Conservation (phyloP, 1,140 invertebrate species). For the Nomia melanderi region DNA sequence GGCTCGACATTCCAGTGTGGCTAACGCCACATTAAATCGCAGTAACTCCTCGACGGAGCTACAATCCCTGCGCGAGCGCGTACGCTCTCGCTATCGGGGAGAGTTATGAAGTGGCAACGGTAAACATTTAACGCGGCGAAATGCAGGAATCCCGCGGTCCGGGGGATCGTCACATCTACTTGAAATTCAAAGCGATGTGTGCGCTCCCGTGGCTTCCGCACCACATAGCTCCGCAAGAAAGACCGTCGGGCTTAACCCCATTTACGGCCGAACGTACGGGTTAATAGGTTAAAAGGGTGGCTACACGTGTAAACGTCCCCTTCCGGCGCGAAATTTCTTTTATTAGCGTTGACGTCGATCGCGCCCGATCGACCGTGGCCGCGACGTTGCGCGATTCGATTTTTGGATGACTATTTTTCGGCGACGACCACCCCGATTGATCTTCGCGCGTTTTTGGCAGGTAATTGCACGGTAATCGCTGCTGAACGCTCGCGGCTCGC, state of each 20-base stretch:
- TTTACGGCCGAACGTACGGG: conserved; percentile 51
- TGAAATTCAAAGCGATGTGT: conserved; percentile 59
- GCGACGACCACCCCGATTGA: no score
- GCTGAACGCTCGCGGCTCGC: not conserved
- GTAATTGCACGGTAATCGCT: not conserved
- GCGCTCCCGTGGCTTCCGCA: conserved; percentile 14
- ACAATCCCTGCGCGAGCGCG: not conserved
- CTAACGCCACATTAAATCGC: no score
- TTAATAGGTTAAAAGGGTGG: conserved; percentile 64
- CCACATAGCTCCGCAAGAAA: conserved; percentile 10
- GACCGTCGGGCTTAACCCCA: conserved; percentile 46
- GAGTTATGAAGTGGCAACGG: conserved; percentile 45
- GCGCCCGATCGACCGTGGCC: not conserved
- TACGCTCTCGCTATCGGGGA: not conserved
- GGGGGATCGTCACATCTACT: conserved; percentile 51
- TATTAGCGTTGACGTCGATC: conserved; percentile 10
- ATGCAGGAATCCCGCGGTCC: conserved; percentile 24
- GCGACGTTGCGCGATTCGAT: not conserved
- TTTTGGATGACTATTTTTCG: not conserved
- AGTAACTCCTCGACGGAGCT: conserved; percentile 11
- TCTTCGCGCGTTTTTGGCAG: no score
- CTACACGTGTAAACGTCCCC: conserved; percentile 21
- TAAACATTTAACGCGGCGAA: conserved; percentile 50
- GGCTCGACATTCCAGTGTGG: no score
- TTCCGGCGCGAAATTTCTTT: conserved; percentile 53